Evolutionary conservation across 1,140 invertebrate genomes (phyloP).

Genomic region (Euschistus heros): DNA sequence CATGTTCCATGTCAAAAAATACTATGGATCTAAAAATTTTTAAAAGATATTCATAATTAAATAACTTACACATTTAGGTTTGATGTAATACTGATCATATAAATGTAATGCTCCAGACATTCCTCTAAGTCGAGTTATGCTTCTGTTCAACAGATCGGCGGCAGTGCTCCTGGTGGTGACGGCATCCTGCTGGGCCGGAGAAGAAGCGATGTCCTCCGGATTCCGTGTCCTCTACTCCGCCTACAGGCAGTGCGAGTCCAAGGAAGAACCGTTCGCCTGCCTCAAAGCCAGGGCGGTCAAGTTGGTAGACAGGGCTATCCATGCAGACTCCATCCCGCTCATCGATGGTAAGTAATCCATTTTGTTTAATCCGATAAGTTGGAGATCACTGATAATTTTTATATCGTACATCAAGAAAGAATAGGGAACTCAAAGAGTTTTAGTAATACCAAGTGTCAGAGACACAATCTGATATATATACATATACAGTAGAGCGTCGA

Average conservation of each 20-base stretch:
- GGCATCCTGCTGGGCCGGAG: constrained; percentile 12
- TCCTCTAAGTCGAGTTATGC: neutral
- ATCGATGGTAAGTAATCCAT: constrained; percentile 50
- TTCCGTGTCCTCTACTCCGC: constrained; percentile 39
- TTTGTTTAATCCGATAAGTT: no score
- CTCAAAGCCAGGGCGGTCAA: constrained; percentile 53
- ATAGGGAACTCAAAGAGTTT: no score
- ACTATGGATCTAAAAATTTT: no score
- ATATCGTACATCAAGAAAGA: no score
- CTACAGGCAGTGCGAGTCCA: constrained; percentile 47
- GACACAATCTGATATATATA: no score
- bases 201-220: constrained; percentile 23
- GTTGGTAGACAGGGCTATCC: constrained; percentile 48
- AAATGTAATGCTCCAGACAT: neutral
- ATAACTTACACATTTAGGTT: no score
- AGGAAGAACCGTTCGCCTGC: constrained; percentile 50
- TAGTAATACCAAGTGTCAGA: no score
- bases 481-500: no score
- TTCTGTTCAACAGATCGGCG: neutral
- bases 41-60: no score
- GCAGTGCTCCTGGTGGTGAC: neutral
- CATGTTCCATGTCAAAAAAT: no score
- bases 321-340: constrained; percentile 47
- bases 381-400: no score
- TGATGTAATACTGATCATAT: no score